Conservation (phyloP, 2,888 invertebrate species). For the Trachelus stipa region DNA sequence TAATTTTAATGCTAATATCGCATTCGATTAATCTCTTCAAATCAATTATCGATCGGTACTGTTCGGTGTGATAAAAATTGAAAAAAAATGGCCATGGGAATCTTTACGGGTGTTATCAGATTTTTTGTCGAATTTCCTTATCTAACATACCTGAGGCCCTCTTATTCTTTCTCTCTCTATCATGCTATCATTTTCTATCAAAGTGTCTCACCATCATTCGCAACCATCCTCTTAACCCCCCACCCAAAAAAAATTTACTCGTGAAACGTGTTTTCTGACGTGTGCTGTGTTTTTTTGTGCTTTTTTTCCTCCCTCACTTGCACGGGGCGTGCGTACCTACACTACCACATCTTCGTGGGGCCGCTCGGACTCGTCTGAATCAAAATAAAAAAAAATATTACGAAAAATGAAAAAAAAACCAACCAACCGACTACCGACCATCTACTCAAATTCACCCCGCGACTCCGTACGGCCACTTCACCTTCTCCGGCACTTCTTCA, state of each 20-base stretch:
- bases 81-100: too few relatives aligned
- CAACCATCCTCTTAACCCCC: too few relatives aligned
- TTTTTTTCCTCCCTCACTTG: constrained; percentile 53
- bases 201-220: too few relatives aligned
- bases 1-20: too few relatives aligned
- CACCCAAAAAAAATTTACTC: not conserved
- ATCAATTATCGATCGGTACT: too few relatives aligned
- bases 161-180: too few relatives aligned
- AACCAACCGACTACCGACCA: not conserved
- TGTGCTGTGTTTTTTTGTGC: constrained; percentile 54
- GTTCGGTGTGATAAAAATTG: too few relatives aligned
- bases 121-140: too few relatives aligned
- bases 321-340: constrained; percentile 47
- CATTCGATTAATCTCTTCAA: too few relatives aligned
- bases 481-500: constrained; percentile 35
- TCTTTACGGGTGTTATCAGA: too few relatives aligned
- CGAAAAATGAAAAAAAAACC: constrained; percentile 11
- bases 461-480: constrained; percentile 53
- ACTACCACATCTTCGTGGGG: constrained; percentile 25
- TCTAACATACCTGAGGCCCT: too few relatives aligned
- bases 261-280: constrained; percentile 42
- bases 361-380: constrained; percentile 26
- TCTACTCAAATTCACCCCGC: constrained; percentile 5
- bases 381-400: constrained; percentile 6
- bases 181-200: too few relatives aligned